Conservation (phyloP, 2,797 vertebrate genomes). For the Coccyzus lansbergi region DNA sequence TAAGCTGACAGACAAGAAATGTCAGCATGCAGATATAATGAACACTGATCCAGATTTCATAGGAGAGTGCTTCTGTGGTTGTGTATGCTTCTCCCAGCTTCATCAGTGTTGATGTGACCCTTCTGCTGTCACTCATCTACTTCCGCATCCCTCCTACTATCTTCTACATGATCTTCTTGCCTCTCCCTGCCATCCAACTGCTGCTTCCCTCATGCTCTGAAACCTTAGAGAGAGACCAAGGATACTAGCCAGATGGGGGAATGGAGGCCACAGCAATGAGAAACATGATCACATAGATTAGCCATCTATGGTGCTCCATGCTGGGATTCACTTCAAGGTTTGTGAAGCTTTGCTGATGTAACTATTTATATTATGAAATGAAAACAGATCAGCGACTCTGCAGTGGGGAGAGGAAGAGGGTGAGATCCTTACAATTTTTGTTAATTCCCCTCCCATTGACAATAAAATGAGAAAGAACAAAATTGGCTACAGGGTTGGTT, state of each 20-base stretch:
- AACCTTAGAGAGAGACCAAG: neutral
- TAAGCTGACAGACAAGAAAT: neutral
- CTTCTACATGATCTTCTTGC: neutral
- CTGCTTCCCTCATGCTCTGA: neutral
- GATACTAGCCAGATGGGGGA: neutral
- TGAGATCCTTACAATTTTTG: neutral
- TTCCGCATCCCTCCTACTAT: neutral
- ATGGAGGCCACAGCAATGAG: neutral
- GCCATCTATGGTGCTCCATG: neutral
- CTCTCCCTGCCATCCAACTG: neutral
- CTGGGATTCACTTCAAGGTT: neutral
- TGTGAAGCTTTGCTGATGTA: neutral
- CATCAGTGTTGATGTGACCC: neutral
- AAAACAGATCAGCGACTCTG: slow-evolving; percentile 9
- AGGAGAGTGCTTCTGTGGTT: neutral
- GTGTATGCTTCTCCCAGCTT: neutral
- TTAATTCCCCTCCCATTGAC: neutral
- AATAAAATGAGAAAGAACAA: slow-evolving; percentile 22
- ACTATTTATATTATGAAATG: neutral
- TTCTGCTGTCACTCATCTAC: neutral
- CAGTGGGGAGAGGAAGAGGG: neutral
- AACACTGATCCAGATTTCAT: neutral
- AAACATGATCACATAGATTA: neutral
- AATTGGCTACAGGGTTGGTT: slow-evolving; percentile 3
- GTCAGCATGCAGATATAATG: neutral